Evolutionary conservation across 2,888 invertebrate species (phyloP).

Genomic region (Xestia ashworthii): DNA sequence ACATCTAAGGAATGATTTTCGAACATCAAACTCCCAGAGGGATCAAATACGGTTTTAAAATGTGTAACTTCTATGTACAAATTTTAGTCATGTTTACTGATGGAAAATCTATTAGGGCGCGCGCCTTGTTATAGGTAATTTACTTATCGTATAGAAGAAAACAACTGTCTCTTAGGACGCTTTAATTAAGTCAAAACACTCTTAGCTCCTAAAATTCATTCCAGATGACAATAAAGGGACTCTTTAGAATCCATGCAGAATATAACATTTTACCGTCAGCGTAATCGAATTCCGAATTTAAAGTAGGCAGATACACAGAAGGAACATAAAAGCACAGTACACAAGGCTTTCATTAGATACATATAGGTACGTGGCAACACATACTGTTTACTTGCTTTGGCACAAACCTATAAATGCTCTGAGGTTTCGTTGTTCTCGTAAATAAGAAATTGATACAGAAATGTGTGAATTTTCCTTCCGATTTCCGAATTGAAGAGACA

Average conservation of each 20-base stretch:
- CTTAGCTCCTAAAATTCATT: background rate
- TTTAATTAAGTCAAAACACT: background rate
- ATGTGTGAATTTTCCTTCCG: conserved; percentile 24
- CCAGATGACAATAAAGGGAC: background rate
- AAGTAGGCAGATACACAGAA: background rate
- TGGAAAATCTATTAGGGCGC: background rate
- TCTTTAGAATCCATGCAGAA: background rate
- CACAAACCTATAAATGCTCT: conserved; percentile 34
- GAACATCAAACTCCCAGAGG: background rate
- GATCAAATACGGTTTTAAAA: background rate
- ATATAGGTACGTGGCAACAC: background rate
- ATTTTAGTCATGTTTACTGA: background rate
- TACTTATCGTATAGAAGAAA: background rate
- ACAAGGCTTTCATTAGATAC: conserved; percentile 26
- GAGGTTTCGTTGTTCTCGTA: conserved; percentile 33
- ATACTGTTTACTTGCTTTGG: conserved; percentile 19
- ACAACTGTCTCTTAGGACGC: too few species aligned
- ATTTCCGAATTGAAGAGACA: conserved; percentile 9
- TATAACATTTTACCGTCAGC: conserved; percentile 28
- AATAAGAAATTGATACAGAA: conserved; percentile 46
- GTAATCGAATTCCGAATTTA: conserved; percentile 26
- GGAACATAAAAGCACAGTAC: conserved; percentile 29
- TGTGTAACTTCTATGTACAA: background rate
- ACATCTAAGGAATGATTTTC: background rate
- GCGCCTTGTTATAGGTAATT: background rate